These are phyloP conservation scores for Odontesthes bonariensis DNA, from an alignment of 2,113 vertebrate genomes.

Conservation along the genomic window DNA sequence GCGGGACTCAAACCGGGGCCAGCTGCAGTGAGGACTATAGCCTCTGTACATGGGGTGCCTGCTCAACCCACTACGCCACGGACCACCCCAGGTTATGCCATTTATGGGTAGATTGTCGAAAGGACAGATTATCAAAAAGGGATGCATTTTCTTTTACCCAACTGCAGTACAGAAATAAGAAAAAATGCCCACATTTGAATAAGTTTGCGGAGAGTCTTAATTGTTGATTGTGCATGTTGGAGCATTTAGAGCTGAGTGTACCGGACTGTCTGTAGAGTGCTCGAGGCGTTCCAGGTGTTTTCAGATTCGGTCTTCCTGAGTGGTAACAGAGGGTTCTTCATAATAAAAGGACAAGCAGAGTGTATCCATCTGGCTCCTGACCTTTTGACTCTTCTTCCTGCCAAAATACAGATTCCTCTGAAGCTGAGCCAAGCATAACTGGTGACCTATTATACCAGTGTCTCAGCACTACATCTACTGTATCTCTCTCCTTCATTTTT, in stretches of 20 bases:
- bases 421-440: slow-evolving; percentile 43
- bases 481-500: slow-evolving; percentile 19
- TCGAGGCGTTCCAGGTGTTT: slow-evolving; percentile 43
- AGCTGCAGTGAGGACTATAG: too few species aligned
- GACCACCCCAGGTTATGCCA: too few species aligned
- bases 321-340: slow-evolving; percentile 32
- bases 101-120: not conserved
- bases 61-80: too few species aligned
- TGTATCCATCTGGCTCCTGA: slow-evolving; percentile 66
- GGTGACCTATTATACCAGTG: slow-evolving; percentile 30
- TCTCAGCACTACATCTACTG: slow-evolving; percentile 19
- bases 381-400: slow-evolving; percentile 59
- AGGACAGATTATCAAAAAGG: not conserved
- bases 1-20: too few species aligned
- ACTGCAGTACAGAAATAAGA: not conserved
- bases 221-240: not conserved
- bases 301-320: not conserved
- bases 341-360: slow-evolving; percentile 53
- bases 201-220: not conserved
- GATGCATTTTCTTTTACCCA: not conserved
- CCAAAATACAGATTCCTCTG: slow-evolving; percentile 46
- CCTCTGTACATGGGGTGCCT: too few species aligned
- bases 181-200: not conserved
- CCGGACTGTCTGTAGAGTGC: not conserved
- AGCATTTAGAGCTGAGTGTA: slow-evolving; percentile 5